Evolutionary conservation across 1,140 invertebrate species (phyloP).

Genomic region (Tenebrio molitor): DNA sequence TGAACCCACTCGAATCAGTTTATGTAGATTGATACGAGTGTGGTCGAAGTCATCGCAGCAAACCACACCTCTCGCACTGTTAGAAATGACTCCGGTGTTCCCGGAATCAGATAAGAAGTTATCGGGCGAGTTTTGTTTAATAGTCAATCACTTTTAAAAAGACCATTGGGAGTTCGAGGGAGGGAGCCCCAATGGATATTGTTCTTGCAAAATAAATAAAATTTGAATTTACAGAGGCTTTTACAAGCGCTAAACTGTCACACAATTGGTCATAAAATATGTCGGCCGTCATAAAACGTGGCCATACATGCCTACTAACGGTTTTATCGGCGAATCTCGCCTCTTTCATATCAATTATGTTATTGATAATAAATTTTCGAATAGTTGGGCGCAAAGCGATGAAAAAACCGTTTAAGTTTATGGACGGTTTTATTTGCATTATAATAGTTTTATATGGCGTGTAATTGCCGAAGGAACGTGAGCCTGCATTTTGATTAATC

Average conservation of each 20-base stretch:
- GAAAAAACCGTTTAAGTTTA: slow-evolving; percentile 17
- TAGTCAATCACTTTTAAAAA: slow-evolving; percentile 7
- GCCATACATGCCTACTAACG: slow-evolving; percentile 31
- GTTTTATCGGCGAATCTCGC: slow-evolving; percentile 25
- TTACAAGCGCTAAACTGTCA: slow-evolving; percentile 34
- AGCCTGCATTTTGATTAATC: slow-evolving; percentile 13
- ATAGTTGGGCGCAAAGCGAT: background rate
- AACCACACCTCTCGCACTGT: slow-evolving; percentile 7
- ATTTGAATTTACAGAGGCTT: slow-evolving; percentile 33
- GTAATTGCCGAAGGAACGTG: slow-evolving; percentile 9
- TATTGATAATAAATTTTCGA: slow-evolving; percentile 34
- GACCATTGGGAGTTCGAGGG: background rate
- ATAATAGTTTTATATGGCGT: slow-evolving; percentile 16
- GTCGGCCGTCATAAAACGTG: slow-evolving; percentile 37
- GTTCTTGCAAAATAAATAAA: slow-evolving; percentile 13
- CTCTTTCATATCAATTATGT: slow-evolving; percentile 38
- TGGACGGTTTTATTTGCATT: slow-evolving; percentile 14
- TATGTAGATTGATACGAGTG: slow-evolving; percentile 27
- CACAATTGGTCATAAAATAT: slow-evolving; percentile 36
- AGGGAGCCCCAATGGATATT: background rate
- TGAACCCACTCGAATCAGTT: slow-evolving; percentile 20
- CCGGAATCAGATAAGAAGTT: slow-evolving; percentile 1
- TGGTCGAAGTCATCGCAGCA: slow-evolving; percentile 6
- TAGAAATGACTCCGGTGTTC: slow-evolving; percentile 3
- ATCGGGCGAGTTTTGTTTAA: slow-evolving; percentile 2